Conservation (phyloP, 2,113 vertebrate species). For the Nanger granti region DNA sequence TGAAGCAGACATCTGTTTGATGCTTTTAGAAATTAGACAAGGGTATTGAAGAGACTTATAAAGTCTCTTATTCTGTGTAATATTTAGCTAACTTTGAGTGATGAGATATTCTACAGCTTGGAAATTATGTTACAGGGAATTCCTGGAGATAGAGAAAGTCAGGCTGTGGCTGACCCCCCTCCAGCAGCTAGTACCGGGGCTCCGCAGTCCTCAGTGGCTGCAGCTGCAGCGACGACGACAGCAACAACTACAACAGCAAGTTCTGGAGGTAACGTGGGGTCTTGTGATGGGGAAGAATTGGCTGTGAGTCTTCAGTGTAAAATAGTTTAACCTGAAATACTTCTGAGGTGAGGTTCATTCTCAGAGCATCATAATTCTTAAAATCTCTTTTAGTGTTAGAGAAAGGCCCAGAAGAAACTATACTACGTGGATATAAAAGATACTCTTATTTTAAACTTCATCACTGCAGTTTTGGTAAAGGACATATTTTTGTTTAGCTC, state of each 20-base stretch:
- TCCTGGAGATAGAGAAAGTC: constrained; percentile 84
- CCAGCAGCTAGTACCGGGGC: constrained; percentile 77
- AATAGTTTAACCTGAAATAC: background rate
- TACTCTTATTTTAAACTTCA: background rate
- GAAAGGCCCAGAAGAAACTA: background rate
- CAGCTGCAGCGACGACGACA: constrained; percentile 75
- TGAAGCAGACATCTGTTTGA: background rate
- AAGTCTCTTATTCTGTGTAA: background rate
- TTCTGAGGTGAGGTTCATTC: background rate
- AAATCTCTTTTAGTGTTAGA: background rate
- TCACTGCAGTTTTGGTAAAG: background rate
- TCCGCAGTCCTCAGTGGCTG: constrained; percentile 78
- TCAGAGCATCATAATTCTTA: background rate
- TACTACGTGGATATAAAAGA: background rate
- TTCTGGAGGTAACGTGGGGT: constrained; percentile 77
- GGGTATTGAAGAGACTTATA: background rate
- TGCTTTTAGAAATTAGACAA: constrained; percentile 12
- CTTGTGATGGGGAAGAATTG: background rate
- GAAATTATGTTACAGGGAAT: constrained; percentile 83
- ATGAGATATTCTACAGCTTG: constrained; percentile 33
- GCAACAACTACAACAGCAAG: constrained; percentile 74
- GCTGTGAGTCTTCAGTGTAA: background rate
- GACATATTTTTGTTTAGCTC: background rate
- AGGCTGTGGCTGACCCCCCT: constrained; percentile 79
- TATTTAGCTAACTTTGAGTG: background rate